A percentile compares a stretch with the other conserved stretches of the same genome.
Conservation (phyloP, 2,113 vertebrate genomes). For the Anolis carolinensis region DNA sequence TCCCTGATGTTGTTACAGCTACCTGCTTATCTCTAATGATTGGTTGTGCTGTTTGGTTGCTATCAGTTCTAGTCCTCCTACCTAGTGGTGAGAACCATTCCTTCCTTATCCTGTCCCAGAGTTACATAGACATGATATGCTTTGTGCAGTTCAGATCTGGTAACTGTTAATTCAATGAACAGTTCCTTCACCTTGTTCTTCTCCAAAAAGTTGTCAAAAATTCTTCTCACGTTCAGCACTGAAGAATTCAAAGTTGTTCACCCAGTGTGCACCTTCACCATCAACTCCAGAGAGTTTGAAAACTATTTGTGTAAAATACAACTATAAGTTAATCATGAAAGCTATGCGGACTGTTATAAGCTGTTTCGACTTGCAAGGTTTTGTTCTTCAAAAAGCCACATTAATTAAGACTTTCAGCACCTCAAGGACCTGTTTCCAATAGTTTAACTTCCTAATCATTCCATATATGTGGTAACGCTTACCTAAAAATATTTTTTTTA, state of each 20-base stretch:
- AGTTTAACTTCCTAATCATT: slow-evolving; percentile 50
- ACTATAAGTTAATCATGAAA: not conserved
- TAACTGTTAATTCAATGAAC: not conserved
- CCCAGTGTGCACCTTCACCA: slow-evolving; percentile 24
- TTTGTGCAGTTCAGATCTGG: not conserved
- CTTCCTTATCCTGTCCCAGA: not conserved
- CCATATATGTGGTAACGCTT: slow-evolving; percentile 42
- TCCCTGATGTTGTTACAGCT: not conserved
- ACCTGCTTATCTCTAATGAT: not conserved
- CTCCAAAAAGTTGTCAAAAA: slow-evolving; percentile 28
- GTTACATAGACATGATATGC: not conserved
- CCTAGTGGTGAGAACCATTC: not conserved
- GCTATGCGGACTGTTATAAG: not conserved
- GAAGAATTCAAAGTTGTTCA: slow-evolving; percentile 17
- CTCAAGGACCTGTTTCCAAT: slow-evolving; percentile 35
- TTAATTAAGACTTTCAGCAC: slow-evolving; percentile 29
- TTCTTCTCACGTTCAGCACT: slow-evolving; percentile 32
- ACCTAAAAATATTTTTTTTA: slow-evolving; percentile 57
- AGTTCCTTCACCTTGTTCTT: not conserved
- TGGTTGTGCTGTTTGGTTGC: not conserved
- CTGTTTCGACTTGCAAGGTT: not conserved
- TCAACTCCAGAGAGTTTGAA: slow-evolving; percentile 1
- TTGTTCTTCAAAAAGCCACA: slow-evolving; percentile 13
- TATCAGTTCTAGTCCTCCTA: not conserved
- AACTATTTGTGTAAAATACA: not conserved